Base-by-base conservation (phyloP, 2,888 invertebrate genomes). In the Tetropium fuscum region DNA sequence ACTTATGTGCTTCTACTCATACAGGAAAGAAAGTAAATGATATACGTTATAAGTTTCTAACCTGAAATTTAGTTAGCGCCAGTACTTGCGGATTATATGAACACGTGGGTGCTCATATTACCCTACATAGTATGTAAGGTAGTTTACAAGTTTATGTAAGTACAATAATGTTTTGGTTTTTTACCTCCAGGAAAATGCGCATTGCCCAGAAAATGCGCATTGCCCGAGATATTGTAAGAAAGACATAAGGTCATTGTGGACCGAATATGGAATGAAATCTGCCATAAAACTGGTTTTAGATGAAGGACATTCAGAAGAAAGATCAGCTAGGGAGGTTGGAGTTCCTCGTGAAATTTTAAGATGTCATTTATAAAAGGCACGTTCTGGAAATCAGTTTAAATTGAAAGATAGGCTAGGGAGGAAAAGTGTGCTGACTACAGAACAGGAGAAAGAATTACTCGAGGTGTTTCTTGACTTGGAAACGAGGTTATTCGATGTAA, bases 1-100 rank as follows among this genome's bases (percentile, higher is more conserved):
- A 30, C 30, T 30, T 30, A 30, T n/a, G 30, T 30, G 30, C 30
- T 30, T 30, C 30, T 30, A 30, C 30, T 30, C 8, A 30, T 30
- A 30, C 4, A 30, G 30, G 30, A n/a, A 30, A 30, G 30, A 30
- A 30, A n/a, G 1, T 3, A 32, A n/a, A n/a, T n/a, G n/a, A n/a
- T n/a, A n/a, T n/a, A n/a, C n/a, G n/a, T n/a, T n/a, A n/a, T 10
- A 10, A 32, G 4, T 32, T 3, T 10, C 4, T 10, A 32, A 32
- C 32, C 32, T 32, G 11, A 1, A 6, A 6, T 10, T 32, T 32
- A 32, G 10, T 11, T 6, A 32, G 2, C 10, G 32, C 13, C 32
- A 32, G 30, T 30, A 30, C 30, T 32, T 32, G 32, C 2, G 32
- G 4, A 10, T 13, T 13, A n/a, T n/a, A n/a, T n/a, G n/a, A n/a